Evolutionary conservation across 2,888 invertebrate species (phyloP).

Genomic region (Escarpia spicata): DNA sequence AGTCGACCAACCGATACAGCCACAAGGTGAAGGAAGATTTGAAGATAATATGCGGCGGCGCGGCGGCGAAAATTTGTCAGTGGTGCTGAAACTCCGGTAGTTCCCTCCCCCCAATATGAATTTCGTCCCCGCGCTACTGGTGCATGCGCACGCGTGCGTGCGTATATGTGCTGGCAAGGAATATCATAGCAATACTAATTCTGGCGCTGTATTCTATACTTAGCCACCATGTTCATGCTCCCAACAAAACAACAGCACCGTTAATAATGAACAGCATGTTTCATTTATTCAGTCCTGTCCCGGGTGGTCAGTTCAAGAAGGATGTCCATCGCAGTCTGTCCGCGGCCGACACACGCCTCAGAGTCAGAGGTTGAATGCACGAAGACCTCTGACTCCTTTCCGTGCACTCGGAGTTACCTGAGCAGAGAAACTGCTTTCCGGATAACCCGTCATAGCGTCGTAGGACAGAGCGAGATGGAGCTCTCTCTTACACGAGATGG

Average conservation of each 20-base stretch:
- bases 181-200: too few relatives aligned
- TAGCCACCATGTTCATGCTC: neutral
- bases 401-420: neutral
- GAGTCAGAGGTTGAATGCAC: constrained; percentile 3
- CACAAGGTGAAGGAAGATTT: too few relatives aligned
- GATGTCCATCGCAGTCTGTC: neutral
- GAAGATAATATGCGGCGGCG: too few relatives aligned
- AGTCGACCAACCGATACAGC: too few relatives aligned
- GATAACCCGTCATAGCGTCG: neutral
- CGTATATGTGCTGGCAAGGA: too few relatives aligned
- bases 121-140: too few relatives aligned
- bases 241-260: neutral
- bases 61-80: too few relatives aligned
- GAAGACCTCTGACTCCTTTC: neutral
- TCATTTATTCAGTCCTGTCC: neutral
- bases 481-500: neutral
- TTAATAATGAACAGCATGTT: neutral
- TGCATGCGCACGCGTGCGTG: too few relatives aligned
- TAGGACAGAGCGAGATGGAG: neutral
- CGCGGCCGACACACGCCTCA: neutral
- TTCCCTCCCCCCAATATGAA: too few relatives aligned
- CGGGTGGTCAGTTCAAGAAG: constrained; percentile 3
- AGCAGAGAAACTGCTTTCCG: neutral
- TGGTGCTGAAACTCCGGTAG: too few relatives aligned
- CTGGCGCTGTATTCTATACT: too few relatives aligned